Conservation (phyloP, 2,797 vertebrate species). For the Sebastes diploproa region DNA sequence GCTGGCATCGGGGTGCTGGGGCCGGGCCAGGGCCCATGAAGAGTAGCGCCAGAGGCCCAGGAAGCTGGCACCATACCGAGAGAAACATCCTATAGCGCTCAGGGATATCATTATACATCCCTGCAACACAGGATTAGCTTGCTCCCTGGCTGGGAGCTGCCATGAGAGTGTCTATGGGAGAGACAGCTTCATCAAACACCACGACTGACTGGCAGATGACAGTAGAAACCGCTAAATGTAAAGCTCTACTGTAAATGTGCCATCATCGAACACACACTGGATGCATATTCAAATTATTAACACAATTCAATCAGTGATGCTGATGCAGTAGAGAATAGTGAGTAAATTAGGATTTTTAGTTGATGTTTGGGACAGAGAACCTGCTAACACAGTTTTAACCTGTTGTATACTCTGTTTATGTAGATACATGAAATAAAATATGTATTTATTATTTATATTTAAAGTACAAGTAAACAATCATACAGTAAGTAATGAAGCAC, state of each 20-base stretch:
- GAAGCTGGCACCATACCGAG: constrained; percentile 85
- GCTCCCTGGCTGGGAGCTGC: constrained; percentile 68
- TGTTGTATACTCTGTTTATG: neutral
- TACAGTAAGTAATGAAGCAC: neutral
- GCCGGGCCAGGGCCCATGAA: constrained; percentile 73
- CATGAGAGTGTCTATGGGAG: constrained; percentile 53
- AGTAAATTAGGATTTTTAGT: neutral
- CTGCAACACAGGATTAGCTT: constrained; percentile 81
- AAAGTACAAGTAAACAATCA: neutral
- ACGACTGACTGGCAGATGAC: constrained; percentile 46
- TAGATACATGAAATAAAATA: neutral
- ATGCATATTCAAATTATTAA: neutral
- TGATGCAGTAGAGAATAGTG: neutral
- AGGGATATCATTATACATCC: constrained; percentile 84
- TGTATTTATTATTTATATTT: neutral
- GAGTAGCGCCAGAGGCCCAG: constrained; percentile 78
- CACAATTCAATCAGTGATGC: neutral
- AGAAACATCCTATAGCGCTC: constrained; percentile 81
- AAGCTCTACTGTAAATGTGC: constrained; percentile 2
- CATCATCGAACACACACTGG: neutral
- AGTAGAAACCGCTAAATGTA: constrained; percentile 3
- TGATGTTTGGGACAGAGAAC: neutral
- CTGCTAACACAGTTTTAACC: neutral
- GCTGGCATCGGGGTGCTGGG: constrained; percentile 72
- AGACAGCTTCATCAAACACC: constrained; percentile 77